Conservation (phyloP, 2,113 vertebrate species). For the Macroglossus sobrinus region DNA sequence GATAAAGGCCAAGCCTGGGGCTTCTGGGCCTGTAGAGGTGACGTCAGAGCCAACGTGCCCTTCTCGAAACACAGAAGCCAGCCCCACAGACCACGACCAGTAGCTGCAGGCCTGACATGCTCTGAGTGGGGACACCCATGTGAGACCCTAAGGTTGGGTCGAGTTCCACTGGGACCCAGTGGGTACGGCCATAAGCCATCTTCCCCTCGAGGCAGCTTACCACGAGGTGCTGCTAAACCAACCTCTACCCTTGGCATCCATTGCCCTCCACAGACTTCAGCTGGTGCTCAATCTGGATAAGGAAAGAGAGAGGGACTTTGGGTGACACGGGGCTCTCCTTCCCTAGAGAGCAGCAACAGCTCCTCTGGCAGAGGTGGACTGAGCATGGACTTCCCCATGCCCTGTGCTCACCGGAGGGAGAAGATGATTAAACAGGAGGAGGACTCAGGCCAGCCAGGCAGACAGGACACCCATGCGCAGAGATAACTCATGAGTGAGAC, state of each 20-base stretch:
- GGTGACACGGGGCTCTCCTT: neutral
- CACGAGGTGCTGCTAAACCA: neutral
- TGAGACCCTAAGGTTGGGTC: neutral
- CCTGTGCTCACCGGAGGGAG: neutral
- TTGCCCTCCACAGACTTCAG: neutral
- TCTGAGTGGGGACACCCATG: accelerated
- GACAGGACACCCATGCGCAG: neutral
- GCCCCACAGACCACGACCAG: neutral
- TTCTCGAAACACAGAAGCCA: neutral
- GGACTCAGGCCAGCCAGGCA: neutral
- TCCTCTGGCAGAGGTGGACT: neutral
- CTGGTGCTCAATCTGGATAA: neutral
- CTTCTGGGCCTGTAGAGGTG: neutral
- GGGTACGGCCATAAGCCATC: accelerated
- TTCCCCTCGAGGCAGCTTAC: neutral
- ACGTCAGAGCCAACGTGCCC: neutral
- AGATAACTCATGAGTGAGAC: neutral
- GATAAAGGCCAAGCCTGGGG: neutral
- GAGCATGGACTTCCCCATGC: accelerated
- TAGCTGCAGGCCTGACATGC: neutral
- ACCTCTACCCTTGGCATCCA: neutral
- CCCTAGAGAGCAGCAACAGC: neutral
- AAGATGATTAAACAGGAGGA: neutral
- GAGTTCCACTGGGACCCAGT: accelerated
- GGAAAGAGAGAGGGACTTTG: neutral